Base-by-base conservation (phyloP, 2,888 invertebrate genomes). In the Pristionchus mayeri region DNA sequence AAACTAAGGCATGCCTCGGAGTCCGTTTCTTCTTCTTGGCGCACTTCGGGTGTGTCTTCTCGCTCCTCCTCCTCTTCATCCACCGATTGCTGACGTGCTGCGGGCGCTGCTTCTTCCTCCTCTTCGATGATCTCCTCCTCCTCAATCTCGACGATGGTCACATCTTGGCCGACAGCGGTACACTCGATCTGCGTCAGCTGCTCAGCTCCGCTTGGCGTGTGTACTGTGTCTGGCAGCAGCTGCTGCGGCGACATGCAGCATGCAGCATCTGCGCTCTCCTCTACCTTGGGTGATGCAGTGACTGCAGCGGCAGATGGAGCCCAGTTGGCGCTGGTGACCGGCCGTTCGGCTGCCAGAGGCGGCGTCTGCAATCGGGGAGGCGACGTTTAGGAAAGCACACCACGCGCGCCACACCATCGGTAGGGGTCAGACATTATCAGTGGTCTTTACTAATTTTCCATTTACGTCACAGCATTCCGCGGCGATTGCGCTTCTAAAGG, bases 41-140 rank as follows among this genome's bases (percentile, higher is more conserved):
- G 76, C 50, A 16, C 50, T 1, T 18, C 0, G 34, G 3, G 50
- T 21, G 30, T 7, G 48, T 48, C 3, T 16, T 0, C 48, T 3
- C 18, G 11, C 3, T 30, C 54, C n/a, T 54, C 54, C n/a, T 34
- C n/a, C 21, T 34, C 54, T 2, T 79, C 79, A 30, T 24, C 24
- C 57, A 50, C 24, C 76, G 76, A 34, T n/a, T 71, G 71, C 71
- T 71, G 71, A 9, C 71, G 71, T 40, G 24, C 30, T 50, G 48
- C 50, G 16, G 52, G 48, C 3, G 50, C 50, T 0, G 27, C 48
- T 11, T 50, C 63, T 67, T 67, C 78, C 13, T 30, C 78, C 54
- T 57, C 44, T 40, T 80, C 80, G 30, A 57, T 57, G 27, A 80
- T 57, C 80, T 57, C 80, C 40, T 80, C 80, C 80, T 80, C 80